phyloP scores from a whole-genome alignment of 92 coral and sea anemone species.

The Bergia sp. region DNA sequence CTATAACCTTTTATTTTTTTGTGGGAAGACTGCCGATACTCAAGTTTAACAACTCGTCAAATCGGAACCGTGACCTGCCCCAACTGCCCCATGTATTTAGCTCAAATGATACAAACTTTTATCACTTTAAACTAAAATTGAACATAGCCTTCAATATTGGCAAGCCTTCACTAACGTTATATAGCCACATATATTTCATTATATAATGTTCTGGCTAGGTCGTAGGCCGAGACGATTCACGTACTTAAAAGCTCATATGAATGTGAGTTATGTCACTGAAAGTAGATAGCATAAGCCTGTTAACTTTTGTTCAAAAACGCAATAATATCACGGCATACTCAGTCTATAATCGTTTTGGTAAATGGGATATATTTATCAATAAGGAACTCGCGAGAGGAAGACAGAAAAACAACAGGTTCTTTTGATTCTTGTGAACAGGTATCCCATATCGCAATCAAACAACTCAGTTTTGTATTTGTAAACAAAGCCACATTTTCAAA shows the following conservation, averaged over 20 bases:
- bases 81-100: background rate
- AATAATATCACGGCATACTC: background rate
- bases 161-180: background rate
- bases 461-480: background rate
- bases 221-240: background rate
- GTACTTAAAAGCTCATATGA: too few species aligned
- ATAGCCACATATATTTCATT: background rate
- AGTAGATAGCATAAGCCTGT: background rate
- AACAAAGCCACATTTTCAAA: background rate
- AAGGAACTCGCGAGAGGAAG: conserved; percentile 3
- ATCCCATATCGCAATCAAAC: background rate
- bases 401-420: conserved; percentile 30
- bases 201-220: too few species aligned
- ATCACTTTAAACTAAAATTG: background rate
- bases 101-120: background rate
- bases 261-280: background rate
- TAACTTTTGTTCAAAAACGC: too few species aligned
- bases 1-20: too few species aligned
- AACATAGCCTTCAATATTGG: background rate
- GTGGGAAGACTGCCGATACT: too few species aligned
- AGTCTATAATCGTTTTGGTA: background rate
- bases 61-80: background rate
- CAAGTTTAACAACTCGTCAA: background rate
- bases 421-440: conserved; percentile 31
- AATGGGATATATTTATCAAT: background rate